Evolutionary conservation across 2,888 invertebrate genomes (phyloP).

Genomic region (Pelosia muscerda): DNA sequence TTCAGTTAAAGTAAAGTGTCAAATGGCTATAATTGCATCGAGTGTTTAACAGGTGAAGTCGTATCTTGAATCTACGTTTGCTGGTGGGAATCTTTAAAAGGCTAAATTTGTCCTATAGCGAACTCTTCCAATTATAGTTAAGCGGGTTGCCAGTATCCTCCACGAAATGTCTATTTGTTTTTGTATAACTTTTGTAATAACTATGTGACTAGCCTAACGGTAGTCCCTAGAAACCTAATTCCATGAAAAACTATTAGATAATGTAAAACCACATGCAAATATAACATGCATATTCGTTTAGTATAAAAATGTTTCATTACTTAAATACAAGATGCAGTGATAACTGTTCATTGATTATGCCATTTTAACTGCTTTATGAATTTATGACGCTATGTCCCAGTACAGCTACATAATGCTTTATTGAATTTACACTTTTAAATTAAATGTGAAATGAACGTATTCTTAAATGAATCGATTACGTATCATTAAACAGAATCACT

Average conservation of each 20-base stretch:
- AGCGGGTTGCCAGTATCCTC: too few relatives aligned
- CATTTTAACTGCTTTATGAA: not conserved
- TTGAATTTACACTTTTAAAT: not conserved
- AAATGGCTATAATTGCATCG: too few relatives aligned
- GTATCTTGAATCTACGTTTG: too few relatives aligned
- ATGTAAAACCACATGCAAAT: not conserved
- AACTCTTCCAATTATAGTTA: too few relatives aligned
- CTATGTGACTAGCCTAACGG: too few relatives aligned
- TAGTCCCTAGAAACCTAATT: not conserved
- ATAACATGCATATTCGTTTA: not conserved
- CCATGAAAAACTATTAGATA: not conserved
- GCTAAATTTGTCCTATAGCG: too few relatives aligned
- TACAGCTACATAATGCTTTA: not conserved
- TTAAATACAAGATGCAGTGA: constrained; percentile 8
- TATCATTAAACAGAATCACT: too few relatives aligned
- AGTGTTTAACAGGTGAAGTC: too few relatives aligned
- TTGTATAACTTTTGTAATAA: too few relatives aligned
- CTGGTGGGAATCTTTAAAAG: too few relatives aligned
- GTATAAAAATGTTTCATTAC: constrained; percentile 3
- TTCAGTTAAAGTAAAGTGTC: too few relatives aligned
- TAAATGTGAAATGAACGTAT: not conserved
- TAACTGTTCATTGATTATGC: not conserved
- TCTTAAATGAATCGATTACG: not conserved
- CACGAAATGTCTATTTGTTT: too few relatives aligned
- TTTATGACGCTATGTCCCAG: not conserved